Percentiles rank a stretch among this genome's conserved stretches.
Evolutionary conservation across 2,113 vertebrate species (phyloP).

Genomic region (Anser brachyrhynchus): DNA sequence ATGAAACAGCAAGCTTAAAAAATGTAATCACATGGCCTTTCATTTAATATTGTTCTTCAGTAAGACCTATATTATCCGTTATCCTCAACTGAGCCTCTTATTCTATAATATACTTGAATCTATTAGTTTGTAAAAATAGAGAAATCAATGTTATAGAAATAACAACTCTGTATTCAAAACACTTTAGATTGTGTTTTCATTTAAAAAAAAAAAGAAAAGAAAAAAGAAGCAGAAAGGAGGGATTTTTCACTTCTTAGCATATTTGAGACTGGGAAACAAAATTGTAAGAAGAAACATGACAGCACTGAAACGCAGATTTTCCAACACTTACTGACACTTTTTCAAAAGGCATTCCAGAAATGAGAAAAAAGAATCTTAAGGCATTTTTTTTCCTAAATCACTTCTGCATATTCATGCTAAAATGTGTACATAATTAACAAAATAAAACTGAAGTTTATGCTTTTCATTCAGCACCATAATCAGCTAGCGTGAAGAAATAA

Average conservation of each 20-base stretch:
- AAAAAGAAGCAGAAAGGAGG: not conserved
- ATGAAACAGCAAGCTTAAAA: not conserved
- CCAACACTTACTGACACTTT: not conserved
- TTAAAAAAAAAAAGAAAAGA: not conserved
- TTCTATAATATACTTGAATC: not conserved
- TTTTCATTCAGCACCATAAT: not conserved
- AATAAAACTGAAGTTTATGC: not conserved
- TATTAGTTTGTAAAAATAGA: not conserved
- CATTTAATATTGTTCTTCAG: not conserved
- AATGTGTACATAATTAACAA: not conserved
- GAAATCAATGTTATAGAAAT: not conserved
- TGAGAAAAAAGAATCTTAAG: not conserved
- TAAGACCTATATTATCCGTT: not conserved
- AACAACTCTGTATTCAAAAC: not conserved
- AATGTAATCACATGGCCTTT: not conserved
- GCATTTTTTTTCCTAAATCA: not conserved
- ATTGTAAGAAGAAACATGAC: not conserved
- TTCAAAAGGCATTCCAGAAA: not conserved
- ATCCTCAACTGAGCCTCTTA: not conserved
- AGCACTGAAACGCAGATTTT: not conserved
- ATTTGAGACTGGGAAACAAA: constrained; percentile 6
- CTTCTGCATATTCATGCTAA: not conserved
- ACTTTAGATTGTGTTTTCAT: not conserved
- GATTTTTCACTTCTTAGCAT: not conserved
- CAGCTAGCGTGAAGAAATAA: not conserved